These are phyloP conservation scores for Diadumene lineata DNA, from an alignment of 92 coral and sea anemone species.

Conservation along the genomic window DNA sequence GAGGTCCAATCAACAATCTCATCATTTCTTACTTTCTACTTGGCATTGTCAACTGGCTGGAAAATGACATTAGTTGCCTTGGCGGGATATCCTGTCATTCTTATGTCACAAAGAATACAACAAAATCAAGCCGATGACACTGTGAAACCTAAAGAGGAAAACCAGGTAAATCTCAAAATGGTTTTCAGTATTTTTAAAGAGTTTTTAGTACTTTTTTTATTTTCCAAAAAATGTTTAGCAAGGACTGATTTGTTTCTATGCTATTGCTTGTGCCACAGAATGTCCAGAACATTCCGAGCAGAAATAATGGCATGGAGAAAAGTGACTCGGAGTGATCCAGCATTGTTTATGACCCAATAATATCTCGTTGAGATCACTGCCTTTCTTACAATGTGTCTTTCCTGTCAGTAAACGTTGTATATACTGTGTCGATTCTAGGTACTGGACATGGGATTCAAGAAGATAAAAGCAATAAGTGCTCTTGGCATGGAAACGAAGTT, in stretches of 20 bases:
- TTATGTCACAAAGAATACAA: constrained; percentile 70
- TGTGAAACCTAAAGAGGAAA: constrained; percentile 54
- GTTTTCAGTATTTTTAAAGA: too few relatives aligned
- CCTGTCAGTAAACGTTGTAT: too few relatives aligned
- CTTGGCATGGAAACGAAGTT: constrained; percentile 67
- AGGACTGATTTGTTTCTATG: too few relatives aligned
- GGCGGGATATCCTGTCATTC: constrained; percentile 88
- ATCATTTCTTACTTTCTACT: constrained; percentile 64
- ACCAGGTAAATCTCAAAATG: constrained; percentile 33
- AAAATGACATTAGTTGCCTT: constrained; percentile 94
- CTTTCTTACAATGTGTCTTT: too few relatives aligned
- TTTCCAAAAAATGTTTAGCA: too few relatives aligned
- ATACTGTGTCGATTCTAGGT: too few relatives aligned
- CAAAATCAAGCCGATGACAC: constrained; percentile 66
- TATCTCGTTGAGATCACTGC: too few relatives aligned
- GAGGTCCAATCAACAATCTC: constrained; percentile 81
- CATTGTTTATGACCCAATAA: too few relatives aligned
- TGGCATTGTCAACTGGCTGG: constrained; percentile 90
- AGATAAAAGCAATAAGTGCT: constrained; percentile 60
- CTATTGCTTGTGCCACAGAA: too few relatives aligned
- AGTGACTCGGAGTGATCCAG: too few relatives aligned
- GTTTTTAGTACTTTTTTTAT: too few relatives aligned
- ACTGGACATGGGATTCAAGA: constrained; percentile 58
- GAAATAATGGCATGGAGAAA: neutral
- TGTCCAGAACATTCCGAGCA: too few relatives aligned